A percentile compares a stretch with the other conserved stretches of the same genome.
phyloP scores from a whole-genome alignment of 2,888 invertebrate genomes.

The Pseudoips prasinana region DNA sequence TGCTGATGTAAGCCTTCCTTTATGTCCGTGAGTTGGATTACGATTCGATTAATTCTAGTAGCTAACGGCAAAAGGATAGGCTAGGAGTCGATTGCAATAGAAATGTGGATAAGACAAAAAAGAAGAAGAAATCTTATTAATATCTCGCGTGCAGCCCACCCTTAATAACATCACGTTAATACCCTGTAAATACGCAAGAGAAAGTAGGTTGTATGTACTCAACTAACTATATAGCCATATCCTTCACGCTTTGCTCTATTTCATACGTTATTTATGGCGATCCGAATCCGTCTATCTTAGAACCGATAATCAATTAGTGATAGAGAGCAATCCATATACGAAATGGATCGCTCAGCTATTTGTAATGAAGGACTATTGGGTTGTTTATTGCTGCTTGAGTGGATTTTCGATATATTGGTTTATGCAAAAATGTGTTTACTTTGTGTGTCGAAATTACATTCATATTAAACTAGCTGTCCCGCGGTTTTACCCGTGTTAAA shows the following conservation, averaged over 20 bases:
- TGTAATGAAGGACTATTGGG: constrained; percentile 17
- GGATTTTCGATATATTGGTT: neutral
- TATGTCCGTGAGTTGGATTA: too few relatives aligned
- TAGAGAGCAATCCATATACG: constrained; percentile 29
- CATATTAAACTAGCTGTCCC: too few relatives aligned
- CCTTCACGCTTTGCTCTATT: constrained; percentile 33
- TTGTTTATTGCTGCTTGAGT: constrained; percentile 18
- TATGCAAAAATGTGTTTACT: constrained; percentile 1
- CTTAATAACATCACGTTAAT: too few relatives aligned
- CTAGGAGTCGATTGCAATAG: too few relatives aligned
- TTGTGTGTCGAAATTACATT: too few relatives aligned
- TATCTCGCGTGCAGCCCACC: too few relatives aligned
- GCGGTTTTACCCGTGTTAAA: too few relatives aligned
- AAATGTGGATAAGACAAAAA: too few relatives aligned
- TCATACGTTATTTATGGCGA: constrained; percentile 30
- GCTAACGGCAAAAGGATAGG: too few relatives aligned
- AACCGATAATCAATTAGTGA: constrained; percentile 41
- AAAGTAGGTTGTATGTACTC: constrained; percentile 28
- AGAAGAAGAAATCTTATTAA: too few relatives aligned
- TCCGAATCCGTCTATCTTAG: constrained; percentile 28
- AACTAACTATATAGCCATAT: constrained; percentile 17
- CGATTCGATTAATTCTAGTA: too few relatives aligned
- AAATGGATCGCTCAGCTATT: constrained; percentile 19
- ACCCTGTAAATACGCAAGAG: constrained; percentile 13
- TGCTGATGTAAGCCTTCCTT: too few relatives aligned